These are phyloP conservation scores for Drosophila persimilis DNA, from an alignment of 1,140 invertebrate genomes.

Conservation along the genomic window DNA sequence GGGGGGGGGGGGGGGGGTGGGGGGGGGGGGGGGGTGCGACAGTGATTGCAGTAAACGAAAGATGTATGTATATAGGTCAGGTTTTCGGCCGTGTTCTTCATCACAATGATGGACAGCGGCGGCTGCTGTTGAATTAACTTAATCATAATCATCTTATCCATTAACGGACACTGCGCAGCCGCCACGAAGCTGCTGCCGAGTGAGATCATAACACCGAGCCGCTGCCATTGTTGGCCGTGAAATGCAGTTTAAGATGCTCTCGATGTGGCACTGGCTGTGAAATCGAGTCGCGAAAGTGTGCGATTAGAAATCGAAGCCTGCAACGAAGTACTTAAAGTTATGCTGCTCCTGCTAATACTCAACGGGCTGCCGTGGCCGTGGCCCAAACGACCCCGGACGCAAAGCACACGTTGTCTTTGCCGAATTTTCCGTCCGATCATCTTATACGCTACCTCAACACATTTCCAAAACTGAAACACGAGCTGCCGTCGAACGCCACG, in stretches of 20 bases:
- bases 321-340: conserved; percentile 70
- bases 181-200: conserved; percentile 37
- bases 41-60: too few species aligned
- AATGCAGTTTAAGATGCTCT: conserved; percentile 65
- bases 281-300: conserved; percentile 44
- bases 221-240: conserved; percentile 61
- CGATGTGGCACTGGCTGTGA: conserved; percentile 50
- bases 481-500: conserved; percentile 86
- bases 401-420: conserved; percentile 51
- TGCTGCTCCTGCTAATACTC: conserved; percentile 61
- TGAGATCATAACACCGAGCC: conserved; percentile 65
- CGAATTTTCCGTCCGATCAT: conserved; percentile 89
- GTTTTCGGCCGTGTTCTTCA: conserved; percentile 53
- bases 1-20: too few species aligned
- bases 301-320: conserved; percentile 23
- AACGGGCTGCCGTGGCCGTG: conserved; percentile 21
- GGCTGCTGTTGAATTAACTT: conserved; percentile 52
- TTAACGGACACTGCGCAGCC: conserved; percentile 16
- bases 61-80: too few species aligned
- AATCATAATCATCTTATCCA: conserved; percentile 67
- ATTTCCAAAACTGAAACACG: conserved; percentile 86
- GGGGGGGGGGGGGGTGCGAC: too few species aligned
- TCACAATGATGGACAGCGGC: conserved; percentile 47
- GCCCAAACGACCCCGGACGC: conserved; percentile 27
- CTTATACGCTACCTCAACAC: conserved; percentile 91